Conservation (phyloP, 2,113 vertebrate genomes). For the Notothenia coriiceps region DNA sequence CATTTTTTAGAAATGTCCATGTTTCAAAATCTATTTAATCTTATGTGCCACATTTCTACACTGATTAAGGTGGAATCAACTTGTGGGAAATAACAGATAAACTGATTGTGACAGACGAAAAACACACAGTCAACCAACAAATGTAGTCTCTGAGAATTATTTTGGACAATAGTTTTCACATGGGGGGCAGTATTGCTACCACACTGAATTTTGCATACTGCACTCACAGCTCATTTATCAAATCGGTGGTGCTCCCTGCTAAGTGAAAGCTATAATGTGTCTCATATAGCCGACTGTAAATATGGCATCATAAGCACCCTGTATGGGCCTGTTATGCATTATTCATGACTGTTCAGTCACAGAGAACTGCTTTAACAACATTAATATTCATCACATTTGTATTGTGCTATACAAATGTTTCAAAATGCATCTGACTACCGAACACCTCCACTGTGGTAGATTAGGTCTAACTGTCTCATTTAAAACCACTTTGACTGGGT, state of each 20-base stretch:
- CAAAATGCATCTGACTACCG: constrained; percentile 27
- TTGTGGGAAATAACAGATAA: neutral
- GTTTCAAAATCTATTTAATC: neutral
- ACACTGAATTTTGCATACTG: constrained; percentile 22
- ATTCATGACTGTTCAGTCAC: constrained; percentile 38
- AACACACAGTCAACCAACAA: neutral
- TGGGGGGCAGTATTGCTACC: constrained; percentile 56
- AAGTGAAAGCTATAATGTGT: constrained; percentile 4
- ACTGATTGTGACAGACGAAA: neutral
- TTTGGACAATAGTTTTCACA: constrained; percentile 36
- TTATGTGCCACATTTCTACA: neutral
- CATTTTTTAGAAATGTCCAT: neutral
- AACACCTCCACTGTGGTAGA: constrained; percentile 31
- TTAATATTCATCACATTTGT: constrained; percentile 49
- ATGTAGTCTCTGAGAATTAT: neutral
- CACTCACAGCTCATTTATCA: constrained; percentile 26
- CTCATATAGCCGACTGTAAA: constrained; percentile 28
- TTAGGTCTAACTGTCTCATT: constrained; percentile 6
- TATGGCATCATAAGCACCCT: constrained; percentile 24
- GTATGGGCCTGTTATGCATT: constrained; percentile 31
- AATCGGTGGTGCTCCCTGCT: neutral
- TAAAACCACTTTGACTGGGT: constrained; percentile 13
- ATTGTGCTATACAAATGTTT: constrained; percentile 38
- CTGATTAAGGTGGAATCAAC: neutral
- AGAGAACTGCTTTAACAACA: constrained; percentile 37